These are phyloP conservation scores for Idaea dimidiata DNA, from an alignment of 2,888 invertebrate genomes.

Conservation along the genomic window DNA sequence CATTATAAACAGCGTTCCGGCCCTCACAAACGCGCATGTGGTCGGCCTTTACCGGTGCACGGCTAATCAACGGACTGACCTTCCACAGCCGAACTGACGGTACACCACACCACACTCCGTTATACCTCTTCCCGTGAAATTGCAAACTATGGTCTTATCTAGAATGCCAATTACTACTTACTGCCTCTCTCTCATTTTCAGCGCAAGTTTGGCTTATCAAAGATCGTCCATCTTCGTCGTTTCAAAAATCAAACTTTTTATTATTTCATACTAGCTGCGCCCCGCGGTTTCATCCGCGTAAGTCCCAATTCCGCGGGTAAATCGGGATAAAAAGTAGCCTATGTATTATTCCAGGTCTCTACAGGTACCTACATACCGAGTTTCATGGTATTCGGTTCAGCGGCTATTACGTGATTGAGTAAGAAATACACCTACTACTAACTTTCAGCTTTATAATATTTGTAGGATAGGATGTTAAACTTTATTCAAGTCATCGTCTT, in stretches of 20 bases:
- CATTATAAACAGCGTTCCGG: slow-evolving; percentile 79
- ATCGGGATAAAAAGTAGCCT: too few relatives aligned
- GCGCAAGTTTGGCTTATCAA: slow-evolving; percentile 9
- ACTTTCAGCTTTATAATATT: too few relatives aligned
- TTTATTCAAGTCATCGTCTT: neutral
- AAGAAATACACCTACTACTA: too few relatives aligned
- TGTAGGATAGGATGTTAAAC: too few relatives aligned
- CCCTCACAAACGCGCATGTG: slow-evolving; percentile 78
- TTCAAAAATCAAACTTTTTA: neutral
- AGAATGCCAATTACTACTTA: too few relatives aligned
- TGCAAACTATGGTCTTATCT: slow-evolving; percentile 35
- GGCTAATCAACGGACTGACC: slow-evolving; percentile 79
- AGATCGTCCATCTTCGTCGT: neutral
- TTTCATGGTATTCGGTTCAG: too few relatives aligned
- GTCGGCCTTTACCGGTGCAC: slow-evolving; percentile 77
- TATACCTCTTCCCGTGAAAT: slow-evolving; percentile 45
- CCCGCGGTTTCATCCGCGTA: too few relatives aligned
- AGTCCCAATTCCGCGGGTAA: too few relatives aligned
- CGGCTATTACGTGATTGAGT: too few relatives aligned
- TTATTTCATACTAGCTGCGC: too few relatives aligned
- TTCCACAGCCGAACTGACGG: slow-evolving; percentile 72
- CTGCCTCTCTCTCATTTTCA: slow-evolving; percentile 17
- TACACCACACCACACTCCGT: slow-evolving; percentile 48
- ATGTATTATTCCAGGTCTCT: too few relatives aligned
- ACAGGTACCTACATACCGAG: too few relatives aligned